Conservation (phyloP, 2,797 vertebrate species). For the Mormyrus hasselquistii region DNA sequence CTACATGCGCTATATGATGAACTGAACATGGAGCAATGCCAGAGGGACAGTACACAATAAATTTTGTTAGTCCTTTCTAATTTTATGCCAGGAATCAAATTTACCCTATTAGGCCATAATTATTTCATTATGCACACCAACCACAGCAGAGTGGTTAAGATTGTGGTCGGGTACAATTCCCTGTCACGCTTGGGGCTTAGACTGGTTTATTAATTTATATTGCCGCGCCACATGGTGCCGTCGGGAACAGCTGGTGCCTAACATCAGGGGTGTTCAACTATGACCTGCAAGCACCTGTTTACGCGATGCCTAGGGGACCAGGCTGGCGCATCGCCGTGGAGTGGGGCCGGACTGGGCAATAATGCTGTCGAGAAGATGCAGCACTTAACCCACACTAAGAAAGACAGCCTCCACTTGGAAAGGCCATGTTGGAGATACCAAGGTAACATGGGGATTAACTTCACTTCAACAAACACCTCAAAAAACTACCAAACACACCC, state of each 20-base stretch:
- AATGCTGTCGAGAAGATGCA: neutral
- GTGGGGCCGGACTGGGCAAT: neutral
- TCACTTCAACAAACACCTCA: neutral
- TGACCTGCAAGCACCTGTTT: neutral
- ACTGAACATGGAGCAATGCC: conserved; percentile 1
- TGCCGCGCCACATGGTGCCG: neutral
- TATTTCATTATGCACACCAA: neutral
- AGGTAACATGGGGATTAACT: neutral
- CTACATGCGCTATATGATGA: neutral
- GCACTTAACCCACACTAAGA: neutral
- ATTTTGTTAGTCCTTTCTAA: neutral
- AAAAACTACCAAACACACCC: neutral
- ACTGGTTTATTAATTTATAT: neutral
- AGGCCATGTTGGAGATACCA: neutral
- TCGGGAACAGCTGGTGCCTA: neutral
- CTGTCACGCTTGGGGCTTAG: neutral
- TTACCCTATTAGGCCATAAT: neutral
- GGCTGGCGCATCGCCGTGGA: neutral
- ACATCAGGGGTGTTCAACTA: neutral
- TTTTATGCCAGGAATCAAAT: neutral
- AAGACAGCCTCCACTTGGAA: neutral
- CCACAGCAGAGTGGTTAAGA: neutral
- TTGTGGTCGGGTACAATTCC: neutral
- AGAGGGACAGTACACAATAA: neutral
- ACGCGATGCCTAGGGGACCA: neutral